Percentiles rank a stretch among this genome's conserved stretches.
Conservation (phyloP, 2,797 vertebrate species). For the Trachurus trachurus region DNA sequence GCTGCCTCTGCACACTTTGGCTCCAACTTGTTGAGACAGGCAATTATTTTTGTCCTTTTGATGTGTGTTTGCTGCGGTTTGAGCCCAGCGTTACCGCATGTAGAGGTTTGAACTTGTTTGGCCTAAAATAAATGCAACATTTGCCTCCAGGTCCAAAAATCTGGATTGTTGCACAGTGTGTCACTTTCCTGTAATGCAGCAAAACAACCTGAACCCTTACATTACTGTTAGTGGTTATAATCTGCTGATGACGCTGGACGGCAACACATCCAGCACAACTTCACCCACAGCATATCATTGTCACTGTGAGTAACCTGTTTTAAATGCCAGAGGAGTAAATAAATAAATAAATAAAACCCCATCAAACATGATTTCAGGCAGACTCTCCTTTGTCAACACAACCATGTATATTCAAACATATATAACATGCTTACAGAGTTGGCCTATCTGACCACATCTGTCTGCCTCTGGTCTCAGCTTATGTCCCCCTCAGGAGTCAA, state of each 20-base stretch:
- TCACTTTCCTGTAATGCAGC: conserved; percentile 59
- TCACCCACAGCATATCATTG: neutral
- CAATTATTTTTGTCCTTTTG: conserved; percentile 46
- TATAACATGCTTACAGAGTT: no score
- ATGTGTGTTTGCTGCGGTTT: conserved; percentile 59
- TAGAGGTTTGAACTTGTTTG: conserved; percentile 52
- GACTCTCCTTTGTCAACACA: neutral
- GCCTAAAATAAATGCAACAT: conserved; percentile 45
- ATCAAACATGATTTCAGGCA: neutral
- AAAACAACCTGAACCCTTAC: conserved; percentile 45
- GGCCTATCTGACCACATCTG: no score
- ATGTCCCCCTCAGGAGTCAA: no score
- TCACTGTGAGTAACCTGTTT: neutral
- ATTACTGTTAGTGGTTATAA: conserved; percentile 38
- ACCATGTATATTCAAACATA: neutral
- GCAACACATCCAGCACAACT: neutral
- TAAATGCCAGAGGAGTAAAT: conserved; percentile 12
- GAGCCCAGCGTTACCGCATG: conserved; percentile 23
- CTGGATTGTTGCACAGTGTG: conserved; percentile 19
- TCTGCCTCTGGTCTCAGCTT: no score
- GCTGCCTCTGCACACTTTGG: conserved; percentile 60
- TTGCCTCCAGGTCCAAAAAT: conserved; percentile 44
- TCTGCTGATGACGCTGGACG: conserved; percentile 51
- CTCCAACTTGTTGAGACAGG: conserved; percentile 76
- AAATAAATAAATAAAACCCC: neutral